Evolutionary conservation across 2,888 invertebrate species (phyloP).

Genomic region (Melikaiella ostensackeni): DNA sequence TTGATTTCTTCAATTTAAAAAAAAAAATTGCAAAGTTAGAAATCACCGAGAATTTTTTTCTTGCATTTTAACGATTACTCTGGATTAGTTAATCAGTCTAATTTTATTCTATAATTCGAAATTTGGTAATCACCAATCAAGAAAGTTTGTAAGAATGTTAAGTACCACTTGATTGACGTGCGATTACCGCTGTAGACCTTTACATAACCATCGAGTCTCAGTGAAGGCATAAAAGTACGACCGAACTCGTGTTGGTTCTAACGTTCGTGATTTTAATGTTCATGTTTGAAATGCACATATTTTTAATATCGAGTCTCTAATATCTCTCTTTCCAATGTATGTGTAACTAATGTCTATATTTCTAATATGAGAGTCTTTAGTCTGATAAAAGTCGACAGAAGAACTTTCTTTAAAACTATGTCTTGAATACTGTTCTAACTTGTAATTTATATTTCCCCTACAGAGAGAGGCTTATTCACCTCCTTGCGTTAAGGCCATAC

Average conservation of each 20-base stretch:
- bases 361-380: neutral
- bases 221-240: neutral
- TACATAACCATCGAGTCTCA: neutral
- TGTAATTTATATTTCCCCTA: constrained; percentile 76
- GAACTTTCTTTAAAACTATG: constrained; percentile 20
- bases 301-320: neutral
- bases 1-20: too few relatives aligned
- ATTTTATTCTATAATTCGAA: too few relatives aligned
- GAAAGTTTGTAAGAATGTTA: neutral
- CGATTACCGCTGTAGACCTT: neutral
- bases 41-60: too few relatives aligned
- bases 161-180: neutral
- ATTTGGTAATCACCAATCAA: neutral
- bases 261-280: neutral
- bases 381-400: constrained; percentile 15
- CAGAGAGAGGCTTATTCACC: constrained; percentile 96
- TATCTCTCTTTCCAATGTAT: neutral
- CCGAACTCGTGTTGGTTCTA: neutral
- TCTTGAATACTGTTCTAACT: constrained; percentile 25
- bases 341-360: constrained; percentile 2
- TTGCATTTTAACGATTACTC: too few relatives aligned
- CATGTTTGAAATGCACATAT: constrained; percentile 1
- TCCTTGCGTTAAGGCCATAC: constrained; percentile 94
- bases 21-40: too few relatives aligned
- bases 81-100: too few relatives aligned